Conservation (phyloP, 2,797 vertebrate genomes). For the Linurgus olivaceus region DNA sequence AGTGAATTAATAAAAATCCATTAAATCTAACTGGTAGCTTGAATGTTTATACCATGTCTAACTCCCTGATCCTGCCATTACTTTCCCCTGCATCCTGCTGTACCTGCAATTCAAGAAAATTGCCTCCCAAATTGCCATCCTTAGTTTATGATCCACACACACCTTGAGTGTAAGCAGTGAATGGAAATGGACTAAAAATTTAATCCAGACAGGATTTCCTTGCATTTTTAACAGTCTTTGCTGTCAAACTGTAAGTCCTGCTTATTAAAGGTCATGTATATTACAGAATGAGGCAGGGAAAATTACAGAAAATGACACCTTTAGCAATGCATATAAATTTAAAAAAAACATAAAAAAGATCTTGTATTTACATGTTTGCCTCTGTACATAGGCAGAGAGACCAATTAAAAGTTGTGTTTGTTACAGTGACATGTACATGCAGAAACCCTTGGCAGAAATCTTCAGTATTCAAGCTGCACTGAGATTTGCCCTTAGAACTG, state of each 20-base stretch:
- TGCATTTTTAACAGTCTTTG: background rate
- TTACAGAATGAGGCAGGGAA: background rate
- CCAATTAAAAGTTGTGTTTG: background rate
- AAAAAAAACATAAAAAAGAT: background rate
- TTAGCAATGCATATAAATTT: background rate
- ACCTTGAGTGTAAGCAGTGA: background rate
- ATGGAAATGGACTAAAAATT: constrained; percentile 51
- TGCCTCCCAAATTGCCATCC: constrained; percentile 65
- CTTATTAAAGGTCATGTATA: constrained; percentile 46
- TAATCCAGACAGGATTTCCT: constrained; percentile 34
- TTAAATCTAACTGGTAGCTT: constrained; percentile 3
- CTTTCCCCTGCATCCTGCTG: constrained; percentile 26
- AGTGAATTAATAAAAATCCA: constrained; percentile 37
- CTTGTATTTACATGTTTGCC: background rate
- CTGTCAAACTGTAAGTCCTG: background rate
- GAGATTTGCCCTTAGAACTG: background rate
- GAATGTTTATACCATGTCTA: constrained; percentile 48
- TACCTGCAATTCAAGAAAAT: constrained; percentile 69
- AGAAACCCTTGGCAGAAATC: background rate
- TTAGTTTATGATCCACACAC: constrained; percentile 57
- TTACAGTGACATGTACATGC: background rate
- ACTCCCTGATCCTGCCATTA: constrained; percentile 57
- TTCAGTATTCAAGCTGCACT: background rate
- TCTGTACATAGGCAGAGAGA: background rate
- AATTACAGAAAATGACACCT: background rate